phyloP scores from a whole-genome alignment of 2,888 invertebrate genomes.

The Aporophyla lueneburgensis region DNA sequence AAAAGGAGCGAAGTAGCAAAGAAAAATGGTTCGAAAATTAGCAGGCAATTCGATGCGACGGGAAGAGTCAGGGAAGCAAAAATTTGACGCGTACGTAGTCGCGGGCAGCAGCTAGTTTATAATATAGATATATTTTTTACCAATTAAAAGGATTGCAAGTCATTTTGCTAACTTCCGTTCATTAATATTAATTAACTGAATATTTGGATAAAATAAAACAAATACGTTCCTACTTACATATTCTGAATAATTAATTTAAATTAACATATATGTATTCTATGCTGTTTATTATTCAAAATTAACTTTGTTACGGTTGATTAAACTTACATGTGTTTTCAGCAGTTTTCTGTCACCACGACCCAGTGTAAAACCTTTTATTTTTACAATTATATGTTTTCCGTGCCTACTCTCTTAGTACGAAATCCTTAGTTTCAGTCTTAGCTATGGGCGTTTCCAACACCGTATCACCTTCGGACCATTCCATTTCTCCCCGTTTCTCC shows the following conservation, averaged over 20 bases:
- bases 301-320: not conserved
- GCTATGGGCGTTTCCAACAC: too few species aligned
- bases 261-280: not conserved
- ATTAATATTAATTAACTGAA: slow-evolving; percentile 11
- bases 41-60: too few species aligned
- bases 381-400: not conserved
- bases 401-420: too few species aligned
- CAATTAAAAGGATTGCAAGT: slow-evolving; percentile 6
- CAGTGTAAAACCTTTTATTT: not conserved
- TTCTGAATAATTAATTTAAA: not conserved
- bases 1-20: too few species aligned
- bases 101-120: too few species aligned
- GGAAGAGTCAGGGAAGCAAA: too few species aligned
- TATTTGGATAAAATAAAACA: slow-evolving; percentile 11
- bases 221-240: not conserved
- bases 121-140: not conserved
- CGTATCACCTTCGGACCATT: too few species aligned
- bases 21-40: too few species aligned
- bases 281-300: not conserved
- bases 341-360: not conserved
- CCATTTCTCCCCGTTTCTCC: too few species aligned
- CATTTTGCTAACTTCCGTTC: not conserved
- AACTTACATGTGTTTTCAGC: not conserved
- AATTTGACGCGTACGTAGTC: too few species aligned
- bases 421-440: too few species aligned